Conservation (phyloP, 2,888 invertebrate genomes). For the Coenonympha arcania region DNA sequence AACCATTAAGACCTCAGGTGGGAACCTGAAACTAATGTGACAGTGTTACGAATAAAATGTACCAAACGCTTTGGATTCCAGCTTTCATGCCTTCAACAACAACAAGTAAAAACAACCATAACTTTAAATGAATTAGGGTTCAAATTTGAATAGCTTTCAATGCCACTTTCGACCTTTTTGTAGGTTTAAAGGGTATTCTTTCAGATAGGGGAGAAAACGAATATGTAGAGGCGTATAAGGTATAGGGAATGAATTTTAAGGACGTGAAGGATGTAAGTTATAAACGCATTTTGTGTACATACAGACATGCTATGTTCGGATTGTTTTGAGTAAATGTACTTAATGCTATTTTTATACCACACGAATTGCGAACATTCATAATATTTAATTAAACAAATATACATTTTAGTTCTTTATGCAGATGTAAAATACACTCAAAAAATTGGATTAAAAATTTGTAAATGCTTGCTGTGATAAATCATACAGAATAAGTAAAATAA, state of each 20-base stretch:
- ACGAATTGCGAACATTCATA: too few relatives aligned
- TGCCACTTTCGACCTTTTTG: not conserved
- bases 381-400: too few relatives aligned
- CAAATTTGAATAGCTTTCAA: not conserved
- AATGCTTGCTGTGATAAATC: too few relatives aligned
- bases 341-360: too few relatives aligned
- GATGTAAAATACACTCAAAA: too few relatives aligned
- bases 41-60: conserved; percentile 27
- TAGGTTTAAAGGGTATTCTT: conserved; percentile 13
- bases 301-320: too few relatives aligned
- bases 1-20: conserved; percentile 27
- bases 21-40: conserved; percentile 28
- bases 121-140: not conserved
- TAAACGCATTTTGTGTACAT: conserved; percentile 13
- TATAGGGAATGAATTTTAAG: conserved; percentile 21
- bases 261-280: conserved; percentile 15
- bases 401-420: too few relatives aligned
- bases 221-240: conserved; percentile 11
- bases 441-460: too few relatives aligned
- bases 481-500: too few relatives aligned
- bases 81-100: not conserved
- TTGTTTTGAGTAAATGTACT: not conserved
- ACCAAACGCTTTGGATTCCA: conserved; percentile 12
- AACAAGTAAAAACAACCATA: not conserved
- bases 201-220: conserved; percentile 24